A percentile compares a stretch with the other conserved stretches of the same genome.
Evolutionary conservation across 92 coral and sea anemone species (phyloP).

Genomic region (Palythoa heliodiscus): DNA sequence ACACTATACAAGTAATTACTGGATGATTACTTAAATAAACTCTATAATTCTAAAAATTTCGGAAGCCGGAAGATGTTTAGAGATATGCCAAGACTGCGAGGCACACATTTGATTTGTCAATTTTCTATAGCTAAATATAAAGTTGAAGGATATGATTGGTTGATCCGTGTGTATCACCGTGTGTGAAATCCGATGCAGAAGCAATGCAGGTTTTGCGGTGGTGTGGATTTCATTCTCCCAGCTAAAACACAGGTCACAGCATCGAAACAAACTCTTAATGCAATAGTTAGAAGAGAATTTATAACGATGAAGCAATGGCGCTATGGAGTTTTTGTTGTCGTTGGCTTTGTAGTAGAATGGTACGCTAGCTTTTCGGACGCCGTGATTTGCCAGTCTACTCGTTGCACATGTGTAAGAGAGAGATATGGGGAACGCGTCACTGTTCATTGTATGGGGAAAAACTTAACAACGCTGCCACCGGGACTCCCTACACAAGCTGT

Average conservation of each 20-base stretch:
- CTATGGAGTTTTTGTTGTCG: not conserved
- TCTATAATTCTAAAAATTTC: conserved; percentile 21
- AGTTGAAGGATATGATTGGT: conserved; percentile 4
- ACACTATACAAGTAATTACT: not conserved
- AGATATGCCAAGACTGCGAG: conserved; percentile 10
- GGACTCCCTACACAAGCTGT: not conserved
- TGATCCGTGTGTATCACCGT: not conserved
- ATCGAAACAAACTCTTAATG: not conserved
- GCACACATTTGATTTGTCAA: conserved; percentile 31
- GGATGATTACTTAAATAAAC: not conserved
- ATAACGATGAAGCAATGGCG: conserved; percentile 15
- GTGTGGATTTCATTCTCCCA: not conserved
- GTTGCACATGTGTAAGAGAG: not conserved
- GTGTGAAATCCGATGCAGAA: conserved; percentile 32
- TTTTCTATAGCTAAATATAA: conserved; percentile 19
- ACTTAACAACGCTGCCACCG: conserved; percentile 1
- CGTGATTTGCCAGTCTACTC: not conserved
- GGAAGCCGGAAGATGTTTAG: conserved; percentile 33
- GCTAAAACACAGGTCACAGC: conserved; percentile 6
- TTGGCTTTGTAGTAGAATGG: conserved; percentile 8
- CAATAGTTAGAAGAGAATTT: not conserved
- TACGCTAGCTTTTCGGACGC: not conserved
- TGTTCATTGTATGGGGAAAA: conserved; percentile 7
- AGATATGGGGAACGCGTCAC: not conserved
- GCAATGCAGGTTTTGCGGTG: not conserved